Percentiles rank a stretch among this genome's conserved stretches.
Conservation (phyloP, 2,797 vertebrate species). For the Pangasius macronema region DNA sequence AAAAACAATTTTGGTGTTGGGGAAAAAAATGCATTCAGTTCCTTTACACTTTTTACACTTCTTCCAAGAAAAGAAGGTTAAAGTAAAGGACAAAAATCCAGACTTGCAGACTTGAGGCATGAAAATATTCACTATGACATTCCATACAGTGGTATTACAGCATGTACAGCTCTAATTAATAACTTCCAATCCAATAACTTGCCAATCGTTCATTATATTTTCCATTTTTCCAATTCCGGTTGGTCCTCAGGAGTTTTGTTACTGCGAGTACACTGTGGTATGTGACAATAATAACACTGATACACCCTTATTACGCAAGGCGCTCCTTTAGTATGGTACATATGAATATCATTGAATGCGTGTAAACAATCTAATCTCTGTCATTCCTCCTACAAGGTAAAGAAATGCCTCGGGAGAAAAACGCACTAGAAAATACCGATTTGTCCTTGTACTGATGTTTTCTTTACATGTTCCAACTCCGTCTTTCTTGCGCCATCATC, state of each 20-base stretch:
- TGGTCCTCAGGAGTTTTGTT: not conserved
- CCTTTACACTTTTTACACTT: not conserved
- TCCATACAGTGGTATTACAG: not conserved
- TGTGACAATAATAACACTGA: constrained; percentile 8
- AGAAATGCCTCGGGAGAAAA: not conserved
- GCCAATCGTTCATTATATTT: not conserved
- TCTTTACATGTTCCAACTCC: not conserved
- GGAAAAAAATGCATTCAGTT: not conserved
- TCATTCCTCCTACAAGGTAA: not conserved
- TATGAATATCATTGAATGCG: not conserved
- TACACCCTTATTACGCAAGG: not conserved
- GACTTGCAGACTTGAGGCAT: not conserved
- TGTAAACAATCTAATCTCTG: not conserved
- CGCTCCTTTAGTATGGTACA: not conserved
- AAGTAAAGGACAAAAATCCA: not conserved
- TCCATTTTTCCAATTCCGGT: constrained; percentile 5
- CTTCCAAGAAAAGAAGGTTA: not conserved
- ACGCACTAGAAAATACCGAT: not conserved
- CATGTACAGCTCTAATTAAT: constrained; percentile 13
- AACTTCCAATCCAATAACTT: not conserved
- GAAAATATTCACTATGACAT: not conserved
- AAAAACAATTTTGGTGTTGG: not conserved
- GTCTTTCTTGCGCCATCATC: constrained; percentile 21
- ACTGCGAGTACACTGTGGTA: not conserved
- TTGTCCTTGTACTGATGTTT: not conserved